Evolutionary conservation across 2,113 vertebrate species (phyloP), one percentile per base, ranked within the genome.

Genomic region (Chloebia gouldiae): DNA sequence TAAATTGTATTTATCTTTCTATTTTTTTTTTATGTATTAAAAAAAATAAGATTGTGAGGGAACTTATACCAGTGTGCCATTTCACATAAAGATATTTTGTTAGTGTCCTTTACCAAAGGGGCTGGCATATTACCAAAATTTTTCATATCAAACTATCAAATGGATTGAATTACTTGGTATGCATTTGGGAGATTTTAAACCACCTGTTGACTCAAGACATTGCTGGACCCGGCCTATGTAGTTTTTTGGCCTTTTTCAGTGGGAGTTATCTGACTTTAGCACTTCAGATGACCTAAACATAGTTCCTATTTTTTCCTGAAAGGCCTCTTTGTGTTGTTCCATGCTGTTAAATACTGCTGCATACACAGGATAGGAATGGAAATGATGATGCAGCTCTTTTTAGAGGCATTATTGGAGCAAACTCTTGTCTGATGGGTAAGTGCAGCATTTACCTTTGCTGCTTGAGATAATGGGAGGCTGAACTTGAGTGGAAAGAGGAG

Each of bases 221-320:
- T 44, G 24, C 31, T 70, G 15, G 33, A 45, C 60, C 7, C 15
- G 31, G 30, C 30, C 24, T 51, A 30, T 4, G 1, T n/a, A 7
- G 1, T 66, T 59, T 59, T 37, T 54, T 56, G 28, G n/a, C 22
- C 10, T 68, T 47, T 31, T 27, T 47, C n/a, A 27, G 28, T 5
- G n/a, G n/a, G 42, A 39, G 11, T 14, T 28, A 49, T 39, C 23
- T 18, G 49, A 28, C 7, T 57, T 68, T n/a, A 28, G 28, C 18
- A n/a, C 4, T 33, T 11, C 11, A 11, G 9, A 9, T 81, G 23
- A 3, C 3, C 3, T 69, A 59, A 49, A 14, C 0, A 3, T 15
- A 23, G 21, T 56, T 31, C 21, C 3, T 37, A 1, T 10, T 37
- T 44, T 51, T 35, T 19, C 19, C 4, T 15, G 22, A 33, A 33